A percentile compares a stretch with the other conserved stretches of the same genome.
Evolutionary conservation across 2,888 invertebrate species (phyloP).

Genomic region (Agonopterix heracliana): DNA sequence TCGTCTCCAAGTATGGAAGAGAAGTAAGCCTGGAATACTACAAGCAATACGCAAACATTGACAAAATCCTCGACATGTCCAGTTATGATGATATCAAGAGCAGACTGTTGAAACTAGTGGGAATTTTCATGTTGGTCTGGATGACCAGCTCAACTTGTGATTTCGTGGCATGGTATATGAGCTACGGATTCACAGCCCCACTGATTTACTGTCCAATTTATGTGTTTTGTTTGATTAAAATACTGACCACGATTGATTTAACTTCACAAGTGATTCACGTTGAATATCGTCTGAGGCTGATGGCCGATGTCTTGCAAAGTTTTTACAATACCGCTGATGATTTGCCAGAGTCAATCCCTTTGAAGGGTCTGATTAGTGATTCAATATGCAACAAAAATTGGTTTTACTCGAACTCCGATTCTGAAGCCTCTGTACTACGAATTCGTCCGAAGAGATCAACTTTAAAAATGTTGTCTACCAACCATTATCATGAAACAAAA

Average conservation of each 20-base stretch:
- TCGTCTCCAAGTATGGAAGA: constrained; percentile 44
- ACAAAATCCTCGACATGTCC: constrained; percentile 33
- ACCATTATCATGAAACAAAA: constrained; percentile 26
- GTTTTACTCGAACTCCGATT: constrained; percentile 22
- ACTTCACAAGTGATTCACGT: constrained; percentile 46
- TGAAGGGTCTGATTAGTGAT: constrained; percentile 14
- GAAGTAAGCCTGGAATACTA: constrained; percentile 39
- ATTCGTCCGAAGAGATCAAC: neutral
- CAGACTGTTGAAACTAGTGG: constrained; percentile 29
- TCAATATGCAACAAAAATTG: constrained; percentile 31
- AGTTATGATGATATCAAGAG: constrained; percentile 27
- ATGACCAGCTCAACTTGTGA: constrained; percentile 31
- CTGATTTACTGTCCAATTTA: constrained; percentile 33
- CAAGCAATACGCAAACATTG: constrained; percentile 42
- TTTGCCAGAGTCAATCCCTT: neutral
- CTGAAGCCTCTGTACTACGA: neutral
- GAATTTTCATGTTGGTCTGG: constrained; percentile 35
- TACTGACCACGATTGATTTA: constrained; percentile 46
- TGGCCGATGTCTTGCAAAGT: constrained; percentile 34
- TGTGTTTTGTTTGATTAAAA: constrained; percentile 49
- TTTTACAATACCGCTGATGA: constrained; percentile 21
- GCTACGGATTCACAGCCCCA: constrained; percentile 32
- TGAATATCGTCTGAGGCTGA: constrained; percentile 36
- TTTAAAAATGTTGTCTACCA: constrained; percentile 11
- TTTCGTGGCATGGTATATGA: constrained; percentile 37